Evolutionary conservation across 2,888 invertebrate species (phyloP), one percentile per base, ranked within the genome.

Genomic region (Globia sparganii): DNA sequence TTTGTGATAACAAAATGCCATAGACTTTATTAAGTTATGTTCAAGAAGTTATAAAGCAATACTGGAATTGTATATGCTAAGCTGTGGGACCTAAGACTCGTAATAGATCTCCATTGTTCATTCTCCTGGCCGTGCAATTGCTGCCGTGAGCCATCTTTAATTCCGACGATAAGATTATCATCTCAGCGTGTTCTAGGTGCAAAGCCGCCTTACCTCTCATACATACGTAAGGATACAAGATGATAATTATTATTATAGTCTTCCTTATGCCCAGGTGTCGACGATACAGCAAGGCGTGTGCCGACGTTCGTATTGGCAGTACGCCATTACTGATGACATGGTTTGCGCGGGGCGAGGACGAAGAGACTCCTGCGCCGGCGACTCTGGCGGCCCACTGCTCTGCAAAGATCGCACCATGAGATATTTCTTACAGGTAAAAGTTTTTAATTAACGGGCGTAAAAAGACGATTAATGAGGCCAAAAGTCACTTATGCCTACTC

Each of bases 301-400:
- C 90, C 97, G 98, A 58, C 97, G 97, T 34, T 98, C 99, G 0
- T 99, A 99, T 93, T 97, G 98, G 89, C 98, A 98, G 90, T 98
- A 98, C 90, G 97, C 98, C 73, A 99, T 99, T 72, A 98, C 98
- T 0, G 97, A 98, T 79, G 98, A 99, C 93, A 99, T 99, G 99
- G 98, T 99, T 92, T 99, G 99, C 91, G 99, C 99, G 11, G 99
- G 99, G 0, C 97, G 98, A 8, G 99, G 99, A 1, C 97, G 98
- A 81, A 97, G 98, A 65, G 99, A 99, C 94, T 98, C 99, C 0
- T 99, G 99, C 93, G 98, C 99, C 0, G 99, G 99, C 0, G 99
- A 99, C 94, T 95, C 97, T 18, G 96, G 97, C 49, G 97, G 97
- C 0, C 97, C 97, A 0, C 91, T 97, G 64, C 93, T 97, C 0